A percentile compares a stretch with the other conserved stretches of the same genome.
These are phyloP conservation scores for Drosophila koepferae DNA, from an alignment of 2,888 invertebrate genomes.

Conservation along the genomic window DNA sequence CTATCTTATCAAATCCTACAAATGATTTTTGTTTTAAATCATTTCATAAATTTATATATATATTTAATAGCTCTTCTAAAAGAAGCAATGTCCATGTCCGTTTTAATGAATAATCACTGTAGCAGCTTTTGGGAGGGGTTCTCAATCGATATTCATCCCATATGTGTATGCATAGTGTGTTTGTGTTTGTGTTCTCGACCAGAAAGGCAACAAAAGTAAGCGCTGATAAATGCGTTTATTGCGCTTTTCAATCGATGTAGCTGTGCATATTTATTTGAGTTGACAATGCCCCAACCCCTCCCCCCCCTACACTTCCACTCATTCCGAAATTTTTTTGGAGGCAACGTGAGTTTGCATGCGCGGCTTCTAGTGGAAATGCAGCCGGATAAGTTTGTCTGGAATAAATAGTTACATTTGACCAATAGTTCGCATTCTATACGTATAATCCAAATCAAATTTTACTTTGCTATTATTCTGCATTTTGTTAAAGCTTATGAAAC, in stretches of 20 bases:
- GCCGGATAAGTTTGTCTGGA: slow-evolving; percentile 1
- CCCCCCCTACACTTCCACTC: too few relatives aligned
- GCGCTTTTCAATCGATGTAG: slow-evolving; percentile 63
- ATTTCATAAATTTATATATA: too few relatives aligned
- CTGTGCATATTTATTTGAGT: slow-evolving; percentile 50
- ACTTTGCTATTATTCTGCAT: not conserved
- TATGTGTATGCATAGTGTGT: slow-evolving; percentile 11
- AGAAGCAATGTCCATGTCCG: not conserved
- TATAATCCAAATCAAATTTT: too few relatives aligned
- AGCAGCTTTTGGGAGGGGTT: not conserved
- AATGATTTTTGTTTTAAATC: too few relatives aligned
- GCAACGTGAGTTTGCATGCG: slow-evolving; percentile 9
- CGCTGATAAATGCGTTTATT: slow-evolving; percentile 74
- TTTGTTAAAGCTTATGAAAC: too few relatives aligned
- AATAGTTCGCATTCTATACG: not conserved
- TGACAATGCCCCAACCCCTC: too few relatives aligned
- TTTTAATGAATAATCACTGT: not conserved
- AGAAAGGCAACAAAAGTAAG: slow-evolving; percentile 48
- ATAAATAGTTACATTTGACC: slow-evolving; percentile 9
- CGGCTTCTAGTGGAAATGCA: slow-evolving; percentile 8
- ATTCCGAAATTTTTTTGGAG: not conserved
- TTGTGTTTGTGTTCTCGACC: slow-evolving; percentile 35
- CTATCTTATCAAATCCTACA: not conserved
- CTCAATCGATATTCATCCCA: slow-evolving; percentile 31
- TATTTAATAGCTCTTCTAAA: not conserved